Percentiles rank a stretch among this genome's conserved stretches.
Conservation (phyloP, 2,888 invertebrate species). For the Agrenia bidenticulata region DNA sequence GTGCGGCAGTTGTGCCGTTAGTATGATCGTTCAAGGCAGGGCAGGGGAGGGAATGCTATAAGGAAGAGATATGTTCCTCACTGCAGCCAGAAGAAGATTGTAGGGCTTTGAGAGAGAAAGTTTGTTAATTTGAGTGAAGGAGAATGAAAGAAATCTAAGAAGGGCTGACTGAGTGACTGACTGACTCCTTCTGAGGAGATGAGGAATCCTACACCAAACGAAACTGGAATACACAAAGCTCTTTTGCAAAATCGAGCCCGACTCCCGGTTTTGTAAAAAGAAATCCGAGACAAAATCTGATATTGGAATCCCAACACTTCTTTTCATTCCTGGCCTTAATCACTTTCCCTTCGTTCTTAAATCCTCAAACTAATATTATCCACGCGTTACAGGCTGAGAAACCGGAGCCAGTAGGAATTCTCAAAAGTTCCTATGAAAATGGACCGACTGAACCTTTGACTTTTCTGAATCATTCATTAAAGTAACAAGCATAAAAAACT, state of each 20-base stretch:
- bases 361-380: no score
- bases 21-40: no score
- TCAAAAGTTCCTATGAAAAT: no score
- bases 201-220: not conserved
- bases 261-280: not conserved
- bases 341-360: not conserved
- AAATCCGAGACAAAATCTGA: not conserved
- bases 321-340: conserved; percentile 3
- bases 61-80: no score
- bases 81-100: no score
- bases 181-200: not conserved
- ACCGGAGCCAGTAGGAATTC: no score
- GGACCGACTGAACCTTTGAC: no score
- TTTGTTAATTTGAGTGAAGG: conserved; percentile 4
- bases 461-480: no score
- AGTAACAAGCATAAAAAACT: no score
- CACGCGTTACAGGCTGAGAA: no score
- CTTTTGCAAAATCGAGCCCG: not conserved
- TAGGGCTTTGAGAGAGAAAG: not conserved
- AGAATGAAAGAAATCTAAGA: conserved; percentile 4
- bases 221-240: not conserved
- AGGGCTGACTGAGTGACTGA: not conserved
- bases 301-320: conserved; percentile 7
- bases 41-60: no score
- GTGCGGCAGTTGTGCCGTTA: no score